Evolutionary conservation across 1,140 invertebrate genomes (phyloP).

Genomic region (Hetaerina americana): DNA sequence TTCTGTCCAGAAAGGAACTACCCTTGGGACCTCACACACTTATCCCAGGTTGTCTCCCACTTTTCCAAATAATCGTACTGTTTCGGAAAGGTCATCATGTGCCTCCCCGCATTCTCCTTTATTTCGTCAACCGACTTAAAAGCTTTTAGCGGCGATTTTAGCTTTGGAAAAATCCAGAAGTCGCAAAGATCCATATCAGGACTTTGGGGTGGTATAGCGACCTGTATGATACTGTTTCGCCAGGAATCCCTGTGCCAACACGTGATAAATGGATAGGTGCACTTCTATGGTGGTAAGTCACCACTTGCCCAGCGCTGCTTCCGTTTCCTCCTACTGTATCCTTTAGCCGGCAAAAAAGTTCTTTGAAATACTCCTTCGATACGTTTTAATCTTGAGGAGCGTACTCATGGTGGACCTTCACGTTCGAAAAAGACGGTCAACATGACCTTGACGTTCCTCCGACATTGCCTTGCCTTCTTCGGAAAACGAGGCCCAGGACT

Average conservation of each 20-base stretch:
- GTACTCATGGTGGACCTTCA: background rate
- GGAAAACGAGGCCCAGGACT: background rate
- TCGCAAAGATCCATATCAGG: background rate
- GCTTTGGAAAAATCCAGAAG: background rate
- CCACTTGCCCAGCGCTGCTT: background rate
- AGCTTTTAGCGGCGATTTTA: too few relatives aligned
- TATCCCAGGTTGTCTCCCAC: too few relatives aligned
- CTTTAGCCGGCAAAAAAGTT: background rate
- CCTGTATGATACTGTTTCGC: background rate
- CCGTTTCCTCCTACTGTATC: background rate
- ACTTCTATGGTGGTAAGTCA: background rate
- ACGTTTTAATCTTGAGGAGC: background rate
- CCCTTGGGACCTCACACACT: too few relatives aligned
- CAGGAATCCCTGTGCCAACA: background rate
- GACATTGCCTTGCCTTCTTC: background rate
- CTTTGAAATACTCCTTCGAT: background rate
- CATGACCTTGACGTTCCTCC: background rate
- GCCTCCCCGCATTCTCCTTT: too few relatives aligned
- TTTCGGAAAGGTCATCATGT: too few relatives aligned
- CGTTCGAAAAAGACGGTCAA: background rate
- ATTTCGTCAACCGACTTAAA: too few relatives aligned
- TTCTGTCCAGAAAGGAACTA: too few relatives aligned
- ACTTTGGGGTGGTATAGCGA: background rate
- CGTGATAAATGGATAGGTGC: background rate
- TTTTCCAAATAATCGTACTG: too few relatives aligned